Conservation (phyloP, 2,113 vertebrate species). For the Carassius gibelio region DNA sequence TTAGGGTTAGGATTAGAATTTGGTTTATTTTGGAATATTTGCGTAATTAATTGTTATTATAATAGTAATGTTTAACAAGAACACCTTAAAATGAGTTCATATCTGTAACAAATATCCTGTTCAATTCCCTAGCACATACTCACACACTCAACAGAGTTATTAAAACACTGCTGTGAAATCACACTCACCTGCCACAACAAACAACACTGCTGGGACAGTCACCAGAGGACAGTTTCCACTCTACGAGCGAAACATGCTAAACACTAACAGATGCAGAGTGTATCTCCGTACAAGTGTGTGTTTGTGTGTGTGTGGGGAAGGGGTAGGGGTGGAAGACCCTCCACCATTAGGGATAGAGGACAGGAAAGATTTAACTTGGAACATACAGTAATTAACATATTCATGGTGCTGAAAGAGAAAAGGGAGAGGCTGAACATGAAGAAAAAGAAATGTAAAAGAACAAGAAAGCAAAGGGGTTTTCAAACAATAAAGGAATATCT, state of each 20-base stretch:
- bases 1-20: no score
- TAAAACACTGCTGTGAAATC: conserved; percentile 55
- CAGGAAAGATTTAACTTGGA: not conserved
- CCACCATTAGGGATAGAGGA: not conserved
- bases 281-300: not conserved
- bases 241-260: conserved; percentile 32
- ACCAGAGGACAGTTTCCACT: conserved; percentile 29
- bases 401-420: conserved; percentile 17
- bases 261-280: conserved; percentile 40
- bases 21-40: no score
- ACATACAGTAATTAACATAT: not conserved
- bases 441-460: conserved; percentile 25
- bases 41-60: no score
- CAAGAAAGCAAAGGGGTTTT: not conserved
- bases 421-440: conserved; percentile 36
- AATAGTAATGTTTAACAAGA: no score
- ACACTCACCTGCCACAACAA: conserved; percentile 76
- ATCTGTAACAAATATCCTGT: conserved; percentile 26
- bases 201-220: conserved; percentile 48
- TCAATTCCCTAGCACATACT: conserved; percentile 8
- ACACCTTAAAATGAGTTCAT: not conserved
- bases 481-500: not conserved
- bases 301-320: not conserved
- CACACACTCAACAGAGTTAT: conserved; percentile 13
- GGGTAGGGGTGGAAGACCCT: not conserved